A percentile compares a stretch with the other conserved stretches of the same genome.
These are phyloP conservation scores for Sarotherodon lohbergeri DNA, from an alignment of 2,113 vertebrate genomes.

Conservation along the genomic window DNA sequence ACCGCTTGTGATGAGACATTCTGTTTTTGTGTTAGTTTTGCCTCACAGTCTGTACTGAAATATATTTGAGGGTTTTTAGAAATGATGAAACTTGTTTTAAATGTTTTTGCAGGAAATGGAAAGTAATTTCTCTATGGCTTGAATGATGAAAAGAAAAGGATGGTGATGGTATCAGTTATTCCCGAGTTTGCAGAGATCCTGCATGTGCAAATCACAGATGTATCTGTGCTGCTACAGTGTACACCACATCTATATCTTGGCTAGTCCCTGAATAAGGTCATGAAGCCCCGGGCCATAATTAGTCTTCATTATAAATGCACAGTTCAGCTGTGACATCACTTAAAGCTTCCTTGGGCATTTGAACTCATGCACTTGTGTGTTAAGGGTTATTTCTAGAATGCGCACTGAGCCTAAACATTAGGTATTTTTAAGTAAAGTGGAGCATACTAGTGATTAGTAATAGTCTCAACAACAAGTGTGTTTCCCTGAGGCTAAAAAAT, in stretches of 20 bases:
- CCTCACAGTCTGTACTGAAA: neutral
- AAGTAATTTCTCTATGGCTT: neutral
- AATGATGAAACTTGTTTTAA: neutral
- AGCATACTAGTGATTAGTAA: neutral
- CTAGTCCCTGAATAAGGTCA: neutral
- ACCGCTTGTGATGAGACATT: accelerated
- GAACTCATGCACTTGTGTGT: neutral
- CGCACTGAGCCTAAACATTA: neutral
- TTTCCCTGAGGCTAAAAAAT: neutral
- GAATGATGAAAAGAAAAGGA: neutral
- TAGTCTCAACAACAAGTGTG: neutral
- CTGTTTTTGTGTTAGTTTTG: neutral
- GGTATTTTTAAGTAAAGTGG: neutral
- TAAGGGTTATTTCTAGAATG: neutral
- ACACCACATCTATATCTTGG: neutral
- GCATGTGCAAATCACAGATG: neutral
- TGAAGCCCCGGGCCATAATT: neutral
- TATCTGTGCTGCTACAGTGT: neutral
- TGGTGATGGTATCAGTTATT: neutral
- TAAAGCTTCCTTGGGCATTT: neutral
- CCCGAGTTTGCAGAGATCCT: neutral
- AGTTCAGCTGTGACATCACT: neutral
- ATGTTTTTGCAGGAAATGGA: neutral
- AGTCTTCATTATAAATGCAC: conserved; percentile 9
- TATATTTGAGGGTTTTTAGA: neutral